These are phyloP conservation scores for western clawed frog (Xenopus tropicalis) DNA, from an alignment of 2,113 vertebrate genomes.

Conservation along the genomic window DNA sequence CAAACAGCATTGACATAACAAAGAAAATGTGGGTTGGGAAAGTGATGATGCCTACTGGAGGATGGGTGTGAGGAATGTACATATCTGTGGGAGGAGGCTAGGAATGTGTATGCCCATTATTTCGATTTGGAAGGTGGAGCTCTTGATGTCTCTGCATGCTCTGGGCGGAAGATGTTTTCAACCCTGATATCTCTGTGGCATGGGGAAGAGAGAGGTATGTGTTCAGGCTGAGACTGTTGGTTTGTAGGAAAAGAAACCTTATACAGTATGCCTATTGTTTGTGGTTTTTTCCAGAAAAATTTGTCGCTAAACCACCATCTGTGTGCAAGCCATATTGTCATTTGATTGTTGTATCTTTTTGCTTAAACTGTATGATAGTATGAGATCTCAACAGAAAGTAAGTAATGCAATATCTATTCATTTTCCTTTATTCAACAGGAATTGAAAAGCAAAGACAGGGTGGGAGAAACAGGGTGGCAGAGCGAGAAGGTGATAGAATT, in stretches of 20 bases:
- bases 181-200: constrained; percentile 39
- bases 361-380: too few relatives aligned
- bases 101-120: neutral
- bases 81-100: neutral
- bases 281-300: too few relatives aligned
- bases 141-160: neutral
- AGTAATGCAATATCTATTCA: neutral
- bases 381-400: neutral
- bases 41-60: neutral
- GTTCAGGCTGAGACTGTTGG: too few relatives aligned
- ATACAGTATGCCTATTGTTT: too few relatives aligned
- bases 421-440: too few relatives aligned
- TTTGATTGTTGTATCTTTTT: too few relatives aligned
- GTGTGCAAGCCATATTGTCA: too few relatives aligned
- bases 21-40: neutral
- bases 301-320: too few relatives aligned
- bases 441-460: neutral
- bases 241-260: neutral
- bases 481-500: neutral
- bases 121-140: neutral
- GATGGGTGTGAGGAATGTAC: neutral
- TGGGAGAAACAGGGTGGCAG: neutral
- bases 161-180: constrained; percentile 25
- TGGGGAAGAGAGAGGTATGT: constrained; percentile 21
- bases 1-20: too few relatives aligned